Evolutionary conservation across 2,113 vertebrate genomes (phyloP).

Genomic region (Pungitius pungitius): DNA sequence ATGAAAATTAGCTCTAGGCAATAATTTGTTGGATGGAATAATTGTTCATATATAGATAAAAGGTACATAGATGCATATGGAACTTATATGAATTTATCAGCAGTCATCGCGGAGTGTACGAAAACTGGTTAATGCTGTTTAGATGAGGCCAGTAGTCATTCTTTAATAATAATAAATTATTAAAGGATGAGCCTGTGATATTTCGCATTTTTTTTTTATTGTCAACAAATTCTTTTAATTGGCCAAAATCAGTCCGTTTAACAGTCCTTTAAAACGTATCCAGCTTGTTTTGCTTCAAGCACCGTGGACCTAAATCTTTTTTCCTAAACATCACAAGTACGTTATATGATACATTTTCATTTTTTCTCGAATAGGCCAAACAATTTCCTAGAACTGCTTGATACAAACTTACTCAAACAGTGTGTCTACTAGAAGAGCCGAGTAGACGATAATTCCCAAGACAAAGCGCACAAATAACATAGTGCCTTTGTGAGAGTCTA

Average conservation of each 20-base stretch:
- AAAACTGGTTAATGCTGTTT: conserved; percentile 36
- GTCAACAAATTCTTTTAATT: conserved; percentile 22
- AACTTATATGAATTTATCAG: conserved; percentile 57
- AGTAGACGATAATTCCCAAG: conserved; percentile 56
- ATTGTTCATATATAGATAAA: conserved; percentile 63
- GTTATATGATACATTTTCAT: not conserved
- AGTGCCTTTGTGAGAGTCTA: conserved; percentile 67
- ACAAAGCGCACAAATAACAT: conserved; percentile 59
- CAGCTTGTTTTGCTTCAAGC: not conserved
- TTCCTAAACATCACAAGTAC: not conserved
- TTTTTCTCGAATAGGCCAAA: not conserved
- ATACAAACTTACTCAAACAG: not conserved
- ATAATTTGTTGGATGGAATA: conserved; percentile 77
- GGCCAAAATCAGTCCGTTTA: not conserved
- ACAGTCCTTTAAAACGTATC: not conserved
- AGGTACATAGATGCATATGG: conserved; percentile 58
- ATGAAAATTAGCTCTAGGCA: conserved; percentile 74
- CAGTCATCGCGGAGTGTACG: conserved; percentile 37
- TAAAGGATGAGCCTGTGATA: conserved; percentile 9
- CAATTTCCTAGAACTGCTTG: not conserved
- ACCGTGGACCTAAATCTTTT: not conserved
- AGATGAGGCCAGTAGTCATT: conserved; percentile 20
- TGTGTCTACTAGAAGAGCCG: conserved; percentile 1
- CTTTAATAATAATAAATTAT: conserved; percentile 1
- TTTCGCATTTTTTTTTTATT: conserved; percentile 1